Conservation (phyloP, 2,797 vertebrate genomes). For the Phalloptychus januarius region DNA sequence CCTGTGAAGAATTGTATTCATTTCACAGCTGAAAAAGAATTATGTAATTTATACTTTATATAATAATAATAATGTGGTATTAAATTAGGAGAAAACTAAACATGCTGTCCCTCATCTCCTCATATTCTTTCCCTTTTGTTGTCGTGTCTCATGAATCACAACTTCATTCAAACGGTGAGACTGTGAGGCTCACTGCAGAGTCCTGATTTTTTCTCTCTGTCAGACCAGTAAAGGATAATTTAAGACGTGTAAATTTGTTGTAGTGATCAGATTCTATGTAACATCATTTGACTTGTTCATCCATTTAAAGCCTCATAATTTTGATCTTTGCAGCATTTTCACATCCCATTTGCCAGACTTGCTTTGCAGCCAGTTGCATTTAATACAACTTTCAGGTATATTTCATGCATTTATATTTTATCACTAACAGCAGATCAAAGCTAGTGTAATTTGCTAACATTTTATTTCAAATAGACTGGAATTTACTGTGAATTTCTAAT, state of each 20-base stretch:
- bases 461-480: neutral
- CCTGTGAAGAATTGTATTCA: neutral
- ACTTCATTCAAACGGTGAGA: slow-evolving; percentile 13
- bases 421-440: neutral
- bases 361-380: slow-evolving; percentile 40
- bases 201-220: slow-evolving; percentile 2
- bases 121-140: slow-evolving; percentile 27
- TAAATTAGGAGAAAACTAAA: slow-evolving; percentile 42
- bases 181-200: slow-evolving; percentile 17
- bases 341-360: slow-evolving; percentile 55
- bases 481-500: neutral
- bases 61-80: slow-evolving; percentile 1
- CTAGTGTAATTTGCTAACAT: neutral
- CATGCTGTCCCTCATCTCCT: slow-evolving; percentile 36
- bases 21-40: neutral
- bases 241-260: slow-evolving; percentile 11
- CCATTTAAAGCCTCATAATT: slow-evolving; percentile 48
- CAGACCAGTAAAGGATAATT: slow-evolving; percentile 6
- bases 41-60: neutral
- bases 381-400: slow-evolving; percentile 1
- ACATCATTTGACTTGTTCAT: slow-evolving; percentile 5
- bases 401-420: neutral
- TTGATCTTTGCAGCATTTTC: slow-evolving; percentile 46
- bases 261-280: neutral
- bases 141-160: slow-evolving; percentile 36